Evolutionary conservation across 2,113 vertebrate species (phyloP).

Genomic region (Lathamus discolor): DNA sequence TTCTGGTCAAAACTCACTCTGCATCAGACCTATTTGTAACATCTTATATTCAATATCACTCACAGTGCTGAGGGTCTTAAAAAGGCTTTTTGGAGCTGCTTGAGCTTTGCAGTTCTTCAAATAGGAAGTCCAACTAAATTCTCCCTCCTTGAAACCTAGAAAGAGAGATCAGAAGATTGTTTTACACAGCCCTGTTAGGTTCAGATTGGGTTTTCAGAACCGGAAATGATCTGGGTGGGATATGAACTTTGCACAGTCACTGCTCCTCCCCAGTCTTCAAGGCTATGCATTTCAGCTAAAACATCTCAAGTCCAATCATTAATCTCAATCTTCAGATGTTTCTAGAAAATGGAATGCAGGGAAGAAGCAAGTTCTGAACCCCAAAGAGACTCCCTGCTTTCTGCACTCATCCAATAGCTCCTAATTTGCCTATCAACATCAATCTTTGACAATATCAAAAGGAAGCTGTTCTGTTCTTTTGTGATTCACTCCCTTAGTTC

Average conservation of each 20-base stretch:
- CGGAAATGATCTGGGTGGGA: slow-evolving; percentile 32
- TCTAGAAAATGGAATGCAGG: slow-evolving; percentile 2
- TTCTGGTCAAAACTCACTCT: not conserved
- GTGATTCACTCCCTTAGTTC: not conserved
- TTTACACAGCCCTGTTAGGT: not conserved
- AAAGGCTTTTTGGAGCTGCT: slow-evolving; percentile 87
- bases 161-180: slow-evolving; percentile 22
- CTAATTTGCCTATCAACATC: not conserved
- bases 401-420: not conserved
- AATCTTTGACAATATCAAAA: not conserved
- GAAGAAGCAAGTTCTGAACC: not conserved
- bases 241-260: slow-evolving; percentile 23
- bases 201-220: slow-evolving; percentile 35
- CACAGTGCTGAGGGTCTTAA: slow-evolving; percentile 87
- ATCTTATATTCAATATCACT: slow-evolving; percentile 30
- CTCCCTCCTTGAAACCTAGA: slow-evolving; percentile 87
- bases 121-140: slow-evolving; percentile 90
- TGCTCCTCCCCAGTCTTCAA: not conserved
- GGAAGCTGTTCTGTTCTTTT: not conserved
- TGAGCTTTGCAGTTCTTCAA: slow-evolving; percentile 89
- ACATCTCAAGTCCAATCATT: slow-evolving; percentile 8
- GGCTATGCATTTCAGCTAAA: not conserved
- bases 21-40: not conserved
- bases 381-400: not conserved
- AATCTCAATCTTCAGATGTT: slow-evolving; percentile 20